Percentiles rank a stretch among this genome's conserved stretches.
Conservation (phyloP, 1,140 invertebrate species). For the Phocides pigmalion region DNA sequence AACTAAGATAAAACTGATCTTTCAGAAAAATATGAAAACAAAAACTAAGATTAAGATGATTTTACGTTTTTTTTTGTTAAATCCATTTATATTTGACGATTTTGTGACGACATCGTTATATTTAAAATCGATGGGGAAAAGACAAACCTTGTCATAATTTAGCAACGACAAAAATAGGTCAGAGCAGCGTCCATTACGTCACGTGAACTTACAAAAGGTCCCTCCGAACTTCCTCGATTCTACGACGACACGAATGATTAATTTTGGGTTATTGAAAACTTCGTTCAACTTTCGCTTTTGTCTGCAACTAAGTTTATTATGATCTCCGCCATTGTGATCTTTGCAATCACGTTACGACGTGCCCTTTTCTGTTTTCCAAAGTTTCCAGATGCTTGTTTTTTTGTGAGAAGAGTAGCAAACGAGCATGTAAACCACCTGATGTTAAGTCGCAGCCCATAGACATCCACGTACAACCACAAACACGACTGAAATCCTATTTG, state of each 20-base stretch:
- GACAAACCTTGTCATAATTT: not conserved
- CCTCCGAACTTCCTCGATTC: not conserved
- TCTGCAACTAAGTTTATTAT: not conserved
- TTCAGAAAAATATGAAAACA: no score
- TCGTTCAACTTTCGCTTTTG: not conserved
- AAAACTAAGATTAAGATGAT: no score
- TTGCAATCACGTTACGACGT: not conserved
- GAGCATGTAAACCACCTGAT: no score
- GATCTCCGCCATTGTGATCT: not conserved
- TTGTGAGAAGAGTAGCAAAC: no score
- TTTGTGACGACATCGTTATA: no score
- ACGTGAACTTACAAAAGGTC: not conserved
- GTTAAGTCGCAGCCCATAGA: no score
- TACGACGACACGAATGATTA: not conserved
- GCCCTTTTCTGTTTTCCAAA: not conserved
- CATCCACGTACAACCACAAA: no score
- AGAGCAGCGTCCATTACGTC: not conserved
- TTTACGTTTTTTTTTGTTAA: no score
- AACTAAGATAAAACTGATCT: no score
- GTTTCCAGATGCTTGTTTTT: not conserved
- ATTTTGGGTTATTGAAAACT: not conserved
- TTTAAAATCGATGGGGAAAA: no score
- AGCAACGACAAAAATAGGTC: not conserved
- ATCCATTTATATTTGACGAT: no score
- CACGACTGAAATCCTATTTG: no score